phyloP scores from a whole-genome alignment of 2,797 vertebrate species.

The Sternotherus odoratus region DNA sequence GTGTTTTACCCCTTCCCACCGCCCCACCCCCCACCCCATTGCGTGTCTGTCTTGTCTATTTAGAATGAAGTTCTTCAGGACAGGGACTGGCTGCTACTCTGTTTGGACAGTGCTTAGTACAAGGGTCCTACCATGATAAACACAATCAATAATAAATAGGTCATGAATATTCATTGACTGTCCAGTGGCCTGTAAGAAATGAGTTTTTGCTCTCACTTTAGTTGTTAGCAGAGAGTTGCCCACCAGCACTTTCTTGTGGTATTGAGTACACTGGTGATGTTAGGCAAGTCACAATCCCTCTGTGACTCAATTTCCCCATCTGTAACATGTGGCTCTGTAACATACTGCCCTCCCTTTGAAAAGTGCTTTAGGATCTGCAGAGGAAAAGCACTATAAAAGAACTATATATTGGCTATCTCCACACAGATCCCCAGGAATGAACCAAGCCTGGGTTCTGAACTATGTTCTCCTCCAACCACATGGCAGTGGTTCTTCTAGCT shows the following conservation, averaged over 20 bases:
- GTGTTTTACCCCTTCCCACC: too few species aligned
- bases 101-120: neutral
- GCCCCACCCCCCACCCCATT: too few species aligned
- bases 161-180: neutral
- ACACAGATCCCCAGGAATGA: neutral
- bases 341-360: neutral
- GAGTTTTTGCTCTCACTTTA: neutral
- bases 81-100: neutral
- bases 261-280: neutral
- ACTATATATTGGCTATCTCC: neutral
- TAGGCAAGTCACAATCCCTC: neutral
- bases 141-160: neutral
- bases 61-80: neutral
- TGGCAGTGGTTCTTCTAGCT: neutral
- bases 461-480: neutral
- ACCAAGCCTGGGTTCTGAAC: neutral
- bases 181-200: neutral
- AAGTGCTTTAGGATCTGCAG: neutral
- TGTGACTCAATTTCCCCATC: neutral
- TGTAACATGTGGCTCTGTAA: neutral
- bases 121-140: neutral
- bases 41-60: neutral
- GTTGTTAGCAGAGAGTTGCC: neutral
- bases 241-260: neutral
- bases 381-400: neutral